These are phyloP conservation scores for Thamnophis elegans DNA, from an alignment of 2,797 vertebrate genomes.

Conservation along the genomic window DNA sequence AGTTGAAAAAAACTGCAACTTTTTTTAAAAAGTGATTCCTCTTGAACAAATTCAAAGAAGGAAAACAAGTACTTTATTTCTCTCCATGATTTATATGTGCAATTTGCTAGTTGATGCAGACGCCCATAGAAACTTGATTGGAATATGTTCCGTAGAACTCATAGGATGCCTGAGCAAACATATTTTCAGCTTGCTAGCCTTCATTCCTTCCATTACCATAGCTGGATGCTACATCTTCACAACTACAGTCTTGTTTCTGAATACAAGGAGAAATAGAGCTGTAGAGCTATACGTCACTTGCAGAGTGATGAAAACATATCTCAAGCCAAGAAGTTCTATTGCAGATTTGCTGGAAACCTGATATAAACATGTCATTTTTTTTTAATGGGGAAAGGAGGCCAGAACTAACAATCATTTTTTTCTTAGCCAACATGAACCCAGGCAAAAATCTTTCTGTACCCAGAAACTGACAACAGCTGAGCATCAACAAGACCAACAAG, in stretches of 20 bases:
- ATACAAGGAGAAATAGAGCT: neutral
- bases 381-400: neutral
- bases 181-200: neutral
- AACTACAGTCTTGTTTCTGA: neutral
- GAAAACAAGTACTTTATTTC: neutral
- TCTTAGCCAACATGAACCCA: neutral
- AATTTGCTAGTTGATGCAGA: neutral
- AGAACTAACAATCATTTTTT: neutral
- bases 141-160: neutral
- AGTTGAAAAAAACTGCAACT: neutral
- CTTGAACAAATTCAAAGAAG: neutral
- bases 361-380: neutral
- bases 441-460: neutral
- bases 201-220: neutral
- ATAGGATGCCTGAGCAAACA: neutral
- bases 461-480: neutral
- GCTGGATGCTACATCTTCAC: neutral
- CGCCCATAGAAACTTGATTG: neutral
- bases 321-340: neutral
- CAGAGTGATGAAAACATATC: neutral
- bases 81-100: neutral
- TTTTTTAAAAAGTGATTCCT: neutral
- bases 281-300: neutral
- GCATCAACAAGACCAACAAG: neutral
- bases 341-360: neutral